phyloP scores from a whole-genome alignment of 2,113 vertebrate species.

The Phrynosoma blainvillii region DNA sequence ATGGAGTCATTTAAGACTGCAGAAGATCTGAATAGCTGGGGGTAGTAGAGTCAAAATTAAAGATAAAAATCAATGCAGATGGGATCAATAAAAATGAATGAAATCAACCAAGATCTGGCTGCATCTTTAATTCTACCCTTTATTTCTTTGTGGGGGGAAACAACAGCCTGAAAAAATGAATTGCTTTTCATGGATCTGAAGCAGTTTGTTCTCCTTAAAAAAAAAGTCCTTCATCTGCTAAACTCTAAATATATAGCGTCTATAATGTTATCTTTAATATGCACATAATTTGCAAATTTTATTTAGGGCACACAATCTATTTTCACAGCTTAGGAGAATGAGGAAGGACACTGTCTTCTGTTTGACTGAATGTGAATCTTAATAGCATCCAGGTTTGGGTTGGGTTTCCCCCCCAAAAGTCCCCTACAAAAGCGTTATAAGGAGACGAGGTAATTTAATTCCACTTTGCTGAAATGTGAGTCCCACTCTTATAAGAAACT shows the following conservation, averaged over 20 bases:
- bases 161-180: neutral
- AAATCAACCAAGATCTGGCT: neutral
- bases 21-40: neutral
- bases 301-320: neutral
- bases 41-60: neutral
- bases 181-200: neutral
- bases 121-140: neutral
- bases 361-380: neutral
- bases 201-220: no score
- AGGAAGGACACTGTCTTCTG: neutral
- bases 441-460: constrained; percentile 37
- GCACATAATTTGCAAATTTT: neutral
- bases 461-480: constrained; percentile 13
- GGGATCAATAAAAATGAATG: neutral
- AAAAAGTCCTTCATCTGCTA: neutral
- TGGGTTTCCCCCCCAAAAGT: no score
- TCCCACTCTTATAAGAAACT: constrained; percentile 40
- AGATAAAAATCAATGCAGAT: neutral
- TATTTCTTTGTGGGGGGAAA: neutral
- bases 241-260: no score
- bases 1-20: neutral
- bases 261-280: neutral
- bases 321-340: neutral
- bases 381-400: neutral
- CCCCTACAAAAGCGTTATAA: constrained; percentile 2